Base-by-base conservation (phyloP, 2,888 invertebrate genomes). In the Hofmannophila pseudospretella region DNA sequence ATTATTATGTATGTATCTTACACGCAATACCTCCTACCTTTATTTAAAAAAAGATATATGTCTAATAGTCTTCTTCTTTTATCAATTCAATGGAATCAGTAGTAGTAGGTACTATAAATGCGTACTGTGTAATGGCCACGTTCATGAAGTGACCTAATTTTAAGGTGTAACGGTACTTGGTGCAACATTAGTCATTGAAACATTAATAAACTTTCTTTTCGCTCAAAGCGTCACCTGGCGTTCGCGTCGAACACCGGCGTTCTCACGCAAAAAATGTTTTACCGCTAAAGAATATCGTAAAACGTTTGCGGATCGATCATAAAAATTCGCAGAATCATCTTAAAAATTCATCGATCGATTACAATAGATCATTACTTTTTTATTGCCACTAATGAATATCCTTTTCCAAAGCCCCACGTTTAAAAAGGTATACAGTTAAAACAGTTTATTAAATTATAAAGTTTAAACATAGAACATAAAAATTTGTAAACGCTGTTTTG, bases 281-380 rank as follows among this genome's bases (percentile, higher is more conserved):
- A 58, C 54, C 61, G 43, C 54, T 58, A 67, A 75, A 72, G 63
- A 50, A 45, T 49, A 57, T 67, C 75, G 65, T 80, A 80, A 81
- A 80, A 67, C 57, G 41, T 35, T 52, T 54, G 63, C 57, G 64
- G 66, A 68, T 67, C 71, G 76, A 72, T 80, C 78, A 74, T 82
- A 82, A 76, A 79, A 80, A 69, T 44, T 75, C 66, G 80, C 81
- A 72, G 70, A 70, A 81, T 82, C 84, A 84, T 80, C 77, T 67
- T 60, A 59, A 63, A 75, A 75, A 78, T 73, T 74, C 76, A 74
- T 76, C 72, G 71, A 77, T 72, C 65, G 68, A 73, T 74, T 65
- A 79, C 81, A 81, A 81, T 78, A 57, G 68, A 42, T 54, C 71
- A 78, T 82, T 76, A 80, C 70, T 61, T 80, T 82, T 84, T 84